Base-by-base conservation (phyloP, 2,888 invertebrate genomes). In the Stomorhina lunata region DNA sequence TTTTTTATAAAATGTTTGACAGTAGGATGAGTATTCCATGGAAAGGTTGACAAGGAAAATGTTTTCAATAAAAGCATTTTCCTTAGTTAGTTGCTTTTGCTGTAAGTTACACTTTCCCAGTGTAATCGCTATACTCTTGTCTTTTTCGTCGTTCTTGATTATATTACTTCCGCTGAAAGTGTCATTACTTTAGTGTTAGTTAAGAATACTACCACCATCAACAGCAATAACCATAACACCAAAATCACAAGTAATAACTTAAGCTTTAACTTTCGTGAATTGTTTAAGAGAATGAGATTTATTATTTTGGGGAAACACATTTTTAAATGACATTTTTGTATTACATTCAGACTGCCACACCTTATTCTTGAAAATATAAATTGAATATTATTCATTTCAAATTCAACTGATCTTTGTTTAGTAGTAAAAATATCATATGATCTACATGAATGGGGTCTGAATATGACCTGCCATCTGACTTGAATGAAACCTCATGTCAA, bases 161-260 rank as follows among this genome's bases (percentile, higher is more conserved):
- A 65, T 63, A 55, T 68, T 68, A 61, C 77, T 68, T 77, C 72
- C 81, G 66, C 37, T 77, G 9, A 43, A 75, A 69, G 37, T 69
- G 48, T 63, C 57, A 78, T 78, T 81, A 78, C 69, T 75, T 78
- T 69, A 73, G 43, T 55, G 57, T 75, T 81, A 75, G 68, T 73
- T 69, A 81, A 78, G 40, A 69, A 48, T 29, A 66, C 27, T 27
- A 72, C 3, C 37, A 73, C 15, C 40, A 77, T 22, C 6, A 68
- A 34, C 40, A 48, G 45, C 50, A 20, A 37, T 12, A 66, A 73
- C 73, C n/a, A n/a, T n/a, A 69, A 69, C 73, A 37, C 48, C 37
- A 63, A 68, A 78, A 78, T 50, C 81, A 78, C 69, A 78, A 75
- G 40, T n/a, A 66, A 50, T 61, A n/a, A 61, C 73, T 77, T 81